Percentiles rank a stretch among this genome's conserved stretches.
Evolutionary conservation across 2,113 vertebrate species (phyloP).

Genomic region (Capricornis sumatraensis): DNA sequence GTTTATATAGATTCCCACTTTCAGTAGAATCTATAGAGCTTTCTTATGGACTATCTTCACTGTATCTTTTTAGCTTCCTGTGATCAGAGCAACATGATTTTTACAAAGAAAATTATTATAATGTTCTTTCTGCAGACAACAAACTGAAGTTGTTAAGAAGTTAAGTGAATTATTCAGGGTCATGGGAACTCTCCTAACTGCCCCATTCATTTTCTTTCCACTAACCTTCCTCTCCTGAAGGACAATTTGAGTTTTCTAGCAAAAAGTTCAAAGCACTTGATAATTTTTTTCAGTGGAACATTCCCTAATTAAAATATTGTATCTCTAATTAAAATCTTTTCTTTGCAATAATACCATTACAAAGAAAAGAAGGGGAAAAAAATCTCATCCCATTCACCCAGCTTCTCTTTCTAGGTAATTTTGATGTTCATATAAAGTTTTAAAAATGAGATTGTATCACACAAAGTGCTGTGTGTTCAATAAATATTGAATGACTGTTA

Average conservation of each 20-base stretch:
- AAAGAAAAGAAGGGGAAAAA: not conserved
- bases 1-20: not conserved
- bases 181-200: not conserved
- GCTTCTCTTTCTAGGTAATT: not conserved
- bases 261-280: not conserved
- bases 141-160: not conserved
- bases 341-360: not conserved
- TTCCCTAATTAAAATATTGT: conserved; percentile 12
- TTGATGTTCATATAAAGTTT: not conserved
- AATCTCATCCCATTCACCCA: not conserved
- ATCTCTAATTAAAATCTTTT: conserved; percentile 11
- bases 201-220: not conserved
- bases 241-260: not conserved
- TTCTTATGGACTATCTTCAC: not conserved
- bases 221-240: not conserved
- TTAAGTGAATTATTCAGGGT: not conserved
- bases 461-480: not conserved
- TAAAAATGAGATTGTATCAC: not conserved
- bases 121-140: not conserved
- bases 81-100: not conserved
- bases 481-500: not conserved
- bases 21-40: not conserved
- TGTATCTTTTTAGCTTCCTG: not conserved
- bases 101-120: not conserved
- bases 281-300: not conserved